Base-by-base conservation (phyloP, 1,140 invertebrate species). In the Eurosta solidaginis region DNA sequence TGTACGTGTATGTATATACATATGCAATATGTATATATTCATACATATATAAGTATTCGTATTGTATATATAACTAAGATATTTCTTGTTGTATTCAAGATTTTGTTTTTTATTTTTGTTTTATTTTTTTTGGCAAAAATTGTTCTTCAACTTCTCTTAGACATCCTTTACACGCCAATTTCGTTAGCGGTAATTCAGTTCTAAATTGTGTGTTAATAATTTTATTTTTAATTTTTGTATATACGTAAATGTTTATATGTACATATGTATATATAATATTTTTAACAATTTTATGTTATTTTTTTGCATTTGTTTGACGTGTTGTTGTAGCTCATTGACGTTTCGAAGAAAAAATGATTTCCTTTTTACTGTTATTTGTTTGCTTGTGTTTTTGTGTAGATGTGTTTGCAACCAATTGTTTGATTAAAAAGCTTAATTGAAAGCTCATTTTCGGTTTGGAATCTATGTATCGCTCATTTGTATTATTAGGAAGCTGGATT, bases 121-220 rank as follows among this genome's bases (percentile, higher is more conserved):
- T n/a, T n/a, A n/a, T n/a, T n/a, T n/a, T n/a, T n/a, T 68, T 68
- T 68, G 59, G 59, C 59, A 68, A 68, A 68, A 68, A 68, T 68
- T 68, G 59, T 68, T 68, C n/a, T n/a, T n/a, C 59, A 68, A 68
- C 59, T 36, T 20, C 59, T 68, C 59, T 68, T 36, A 20, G 59
- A 68, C 59, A 68, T 68, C 59, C 59, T 40, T 12, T 68, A 68
- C 59, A 17, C 59, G 59, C 59, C n/a, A 68, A 40, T 40, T 68
- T 40, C 59, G 59, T 68, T 68, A 68, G 59, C 59, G 59, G 59
- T 68, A 68, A 20, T 68, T 68, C 59, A 68, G 59, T 68, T 68
- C 59, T 68, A 68, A 68, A 68, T 68, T 68, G 36, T 68, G 27
- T 68, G 27, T 33, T 63, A 29, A 63, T 63, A 63, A 63, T 22